phyloP scores from a whole-genome alignment of 2,113 vertebrate genomes.

The Xenus cinereus region DNA sequence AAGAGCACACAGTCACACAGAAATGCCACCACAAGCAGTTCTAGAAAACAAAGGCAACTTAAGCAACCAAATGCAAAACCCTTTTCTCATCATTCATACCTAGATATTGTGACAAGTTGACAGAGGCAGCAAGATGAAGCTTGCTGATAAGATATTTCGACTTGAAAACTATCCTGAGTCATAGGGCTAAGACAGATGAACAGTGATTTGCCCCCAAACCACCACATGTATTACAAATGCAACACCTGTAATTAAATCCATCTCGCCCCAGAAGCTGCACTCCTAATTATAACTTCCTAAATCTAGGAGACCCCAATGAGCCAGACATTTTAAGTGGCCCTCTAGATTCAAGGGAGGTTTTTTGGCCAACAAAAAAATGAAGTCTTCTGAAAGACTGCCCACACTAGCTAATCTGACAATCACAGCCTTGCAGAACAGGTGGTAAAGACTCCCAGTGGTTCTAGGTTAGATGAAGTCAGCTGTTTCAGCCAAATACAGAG shows the following conservation, averaged over 20 bases:
- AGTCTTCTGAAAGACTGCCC: neutral
- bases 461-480: neutral
- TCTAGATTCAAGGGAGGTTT: neutral
- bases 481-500: neutral
- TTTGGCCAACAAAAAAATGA: neutral
- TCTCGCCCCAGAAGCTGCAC: neutral
- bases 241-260: neutral
- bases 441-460: neutral
- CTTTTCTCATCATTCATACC: neutral
- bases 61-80: neutral
- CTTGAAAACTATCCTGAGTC: neutral
- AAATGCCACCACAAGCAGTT: neutral
- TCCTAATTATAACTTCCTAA: neutral
- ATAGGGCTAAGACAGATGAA: neutral
- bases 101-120: fast-evolving
- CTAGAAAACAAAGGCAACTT: neutral
- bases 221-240: neutral
- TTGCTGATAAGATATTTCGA: neutral
- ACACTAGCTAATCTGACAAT: neutral
- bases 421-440: neutral
- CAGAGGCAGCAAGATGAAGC: neutral
- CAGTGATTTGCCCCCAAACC: neutral
- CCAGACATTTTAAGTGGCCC: neutral
- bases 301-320: neutral
- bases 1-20: constrained; percentile 25